Evolutionary conservation across 2,797 vertebrate genomes (phyloP), one percentile per base, ranked within the genome.

Genomic region (Melanotaenia parkinsoni): DNA sequence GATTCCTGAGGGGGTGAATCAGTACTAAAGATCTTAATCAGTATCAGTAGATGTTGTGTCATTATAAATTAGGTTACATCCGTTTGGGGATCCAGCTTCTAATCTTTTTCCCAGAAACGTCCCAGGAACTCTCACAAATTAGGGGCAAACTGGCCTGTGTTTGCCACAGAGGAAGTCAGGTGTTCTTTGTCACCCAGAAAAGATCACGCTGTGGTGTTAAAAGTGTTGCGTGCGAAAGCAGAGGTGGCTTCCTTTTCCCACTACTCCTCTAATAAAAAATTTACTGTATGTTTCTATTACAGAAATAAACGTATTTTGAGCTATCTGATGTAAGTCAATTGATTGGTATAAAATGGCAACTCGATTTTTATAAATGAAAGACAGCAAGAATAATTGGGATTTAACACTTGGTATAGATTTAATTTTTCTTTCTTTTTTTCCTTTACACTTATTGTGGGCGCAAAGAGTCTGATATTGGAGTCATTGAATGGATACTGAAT

Each of bases 361-460:
- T 47, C 38, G 28, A 74, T 80, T 78, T 83, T 72, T 30, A 81
- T 75, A 67, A 80, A 53, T 76, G 57, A 76, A 35, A 16, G 4
- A 13, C 38, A 74, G 58, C 59, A 63, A 45, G 60, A 47, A 51
- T 63, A 40, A 40, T 14, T 8, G 13, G 38, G 38, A 14, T 40
- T 13, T 14, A 40, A 40, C 38, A 37, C 6, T 14, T 40, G 38
- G 13, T 3, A 11, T 37, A 37, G 35, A 37, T 32, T 32, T 32
- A 32, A 32, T 32, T 32, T 5, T 32, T 32, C 30, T 32, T 32
- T 26, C 26, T 4, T 28, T 32, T 32, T 32, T 32, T 32, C 5
- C 32, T 32, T 37, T 2, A 37, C 35, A 50, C n/a, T 9, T 50
- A n/a, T 50, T 16, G 20, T 50, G 45, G 20, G 20, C 6, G 6